Base-by-base conservation (phyloP, 2,797 vertebrate genomes). In the Molossus alvarezi region DNA sequence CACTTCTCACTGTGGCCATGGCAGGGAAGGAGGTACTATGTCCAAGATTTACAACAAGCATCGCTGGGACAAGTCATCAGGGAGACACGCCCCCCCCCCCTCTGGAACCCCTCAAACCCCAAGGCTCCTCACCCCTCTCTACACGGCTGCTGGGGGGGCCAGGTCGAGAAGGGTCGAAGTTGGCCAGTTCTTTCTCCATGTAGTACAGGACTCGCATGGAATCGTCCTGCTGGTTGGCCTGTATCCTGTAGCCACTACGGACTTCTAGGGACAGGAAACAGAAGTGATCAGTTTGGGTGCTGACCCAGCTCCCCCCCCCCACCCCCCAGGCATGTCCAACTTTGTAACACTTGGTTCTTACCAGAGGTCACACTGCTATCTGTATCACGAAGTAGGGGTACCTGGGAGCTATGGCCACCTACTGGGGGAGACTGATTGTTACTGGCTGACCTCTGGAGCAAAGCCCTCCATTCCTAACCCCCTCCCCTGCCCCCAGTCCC, bases 151-250 rank as follows among this genome's bases (percentile, higher is more conserved):
- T 97, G 21, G 96, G 57, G 65, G 98, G 98, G 4, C 97, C 98
- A 1, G 99, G 99, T 64, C 98, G 98, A n/a, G 98, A 98, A 5
- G 99, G 99, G 88, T 99, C 99, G 20, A 99, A 97, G 95, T 99
- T 99, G 53, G 99, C 99, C 75, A 99, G 98, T 94, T 99, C 99
- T 90, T 98, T 98, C 97, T 99, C 99, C 99, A 99, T 99, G 72
- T 99, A 99, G 97, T 99, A 99, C 64, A 99, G 98, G 71, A 99
- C 99, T 25, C 99, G 98, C 62, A 99, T 99, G 76, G 99, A 99
- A 81, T 99, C 99, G 1, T 99, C 99, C n/a, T 99, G 98, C 21
- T 99, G 99, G 96, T 98, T 99, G 82, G 99, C 99, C 96, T 99
- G 99, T 96, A 99, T 99, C 75, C 99, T 99, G 94, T 99, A 99